Conservation (phyloP, 2,888 invertebrate species). For the Netelia inedita region DNA sequence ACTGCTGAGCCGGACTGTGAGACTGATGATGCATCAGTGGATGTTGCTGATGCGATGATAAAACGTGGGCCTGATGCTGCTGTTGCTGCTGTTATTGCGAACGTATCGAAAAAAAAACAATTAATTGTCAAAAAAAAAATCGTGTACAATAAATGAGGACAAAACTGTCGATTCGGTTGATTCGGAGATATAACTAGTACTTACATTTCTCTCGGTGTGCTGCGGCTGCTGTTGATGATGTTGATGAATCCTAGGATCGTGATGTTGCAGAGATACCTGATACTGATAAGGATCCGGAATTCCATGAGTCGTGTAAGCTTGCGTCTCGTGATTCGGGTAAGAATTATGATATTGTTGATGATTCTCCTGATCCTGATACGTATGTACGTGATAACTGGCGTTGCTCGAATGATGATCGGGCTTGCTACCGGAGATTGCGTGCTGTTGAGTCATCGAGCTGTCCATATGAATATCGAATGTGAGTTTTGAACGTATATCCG, state of each 20-base stretch:
- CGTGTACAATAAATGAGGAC: background rate
- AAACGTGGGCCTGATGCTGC: constrained; percentile 78
- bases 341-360: constrained; percentile 79
- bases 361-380: constrained; percentile 83
- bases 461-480: constrained; percentile 84
- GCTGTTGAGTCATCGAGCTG: constrained; percentile 84
- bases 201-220: constrained; percentile 51
- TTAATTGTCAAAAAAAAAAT: background rate
- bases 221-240: constrained; percentile 81
- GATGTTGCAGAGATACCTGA: constrained; percentile 79
- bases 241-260: constrained; percentile 68
- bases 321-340: constrained; percentile 78
- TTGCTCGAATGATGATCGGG: constrained; percentile 72
- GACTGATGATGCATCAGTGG: constrained; percentile 83
- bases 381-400: constrained; percentile 75
- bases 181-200: constrained; percentile 69
- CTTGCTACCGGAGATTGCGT: constrained; percentile 78
- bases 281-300: constrained; percentile 81
- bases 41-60: constrained; percentile 80
- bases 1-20: constrained; percentile 71
- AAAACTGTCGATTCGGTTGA: background rate
- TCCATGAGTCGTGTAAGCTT: constrained; percentile 77
- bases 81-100: constrained; percentile 81
- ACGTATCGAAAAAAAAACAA: background rate
- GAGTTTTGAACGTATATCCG: constrained; percentile 77